Evolutionary conservation across 2,797 vertebrate genomes (phyloP).

Genomic region (Ctenopoma kingsleyae): DNA sequence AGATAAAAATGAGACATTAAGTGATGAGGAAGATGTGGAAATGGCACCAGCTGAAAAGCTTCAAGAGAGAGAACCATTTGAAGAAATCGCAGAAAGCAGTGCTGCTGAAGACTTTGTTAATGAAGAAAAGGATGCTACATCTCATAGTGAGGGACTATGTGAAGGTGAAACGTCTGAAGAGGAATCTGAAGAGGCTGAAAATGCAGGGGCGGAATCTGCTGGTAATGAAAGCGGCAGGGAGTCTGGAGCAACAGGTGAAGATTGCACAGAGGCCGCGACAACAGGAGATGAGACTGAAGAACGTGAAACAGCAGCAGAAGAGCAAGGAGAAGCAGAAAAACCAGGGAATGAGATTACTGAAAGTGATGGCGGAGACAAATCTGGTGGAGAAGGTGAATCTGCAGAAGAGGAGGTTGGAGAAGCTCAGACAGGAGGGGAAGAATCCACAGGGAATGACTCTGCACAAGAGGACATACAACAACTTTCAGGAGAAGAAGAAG

Average conservation of each 20-base stretch:
- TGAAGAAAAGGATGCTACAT: slow-evolving; percentile 8
- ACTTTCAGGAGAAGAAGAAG: slow-evolving; percentile 5
- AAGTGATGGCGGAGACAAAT: slow-evolving; percentile 4
- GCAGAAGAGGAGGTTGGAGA: slow-evolving; percentile 32
- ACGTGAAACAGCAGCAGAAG: slow-evolving; percentile 34
- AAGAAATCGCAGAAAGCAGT: slow-evolving; percentile 19
- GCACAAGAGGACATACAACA: slow-evolving; percentile 22
- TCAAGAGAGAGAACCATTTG: slow-evolving; percentile 29
- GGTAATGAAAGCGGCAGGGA: slow-evolving; percentile 30
- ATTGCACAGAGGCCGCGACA: slow-evolving; percentile 28
- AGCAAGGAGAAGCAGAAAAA: slow-evolving; percentile 33
- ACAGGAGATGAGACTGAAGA: slow-evolving; percentile 43
- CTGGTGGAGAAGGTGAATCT: slow-evolving; percentile 19
- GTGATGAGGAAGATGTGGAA: slow-evolving; percentile 9
- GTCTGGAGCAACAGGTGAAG: slow-evolving; percentile 36
- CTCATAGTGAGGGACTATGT: not conserved
- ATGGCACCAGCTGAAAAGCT: slow-evolving; percentile 12
- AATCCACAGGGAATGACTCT: slow-evolving; percentile 36
- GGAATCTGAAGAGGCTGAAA: slow-evolving; percentile 26
- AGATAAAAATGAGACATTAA: slow-evolving; percentile 34
- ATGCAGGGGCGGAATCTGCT: slow-evolving; percentile 40
- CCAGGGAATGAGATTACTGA: slow-evolving; percentile 25
- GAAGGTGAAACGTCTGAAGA: slow-evolving; percentile 30
- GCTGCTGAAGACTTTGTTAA: slow-evolving; percentile 4
- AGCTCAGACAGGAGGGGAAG: slow-evolving; percentile 15